phyloP scores from a whole-genome alignment of 2,888 invertebrate species.

The Volucella zonaria region DNA sequence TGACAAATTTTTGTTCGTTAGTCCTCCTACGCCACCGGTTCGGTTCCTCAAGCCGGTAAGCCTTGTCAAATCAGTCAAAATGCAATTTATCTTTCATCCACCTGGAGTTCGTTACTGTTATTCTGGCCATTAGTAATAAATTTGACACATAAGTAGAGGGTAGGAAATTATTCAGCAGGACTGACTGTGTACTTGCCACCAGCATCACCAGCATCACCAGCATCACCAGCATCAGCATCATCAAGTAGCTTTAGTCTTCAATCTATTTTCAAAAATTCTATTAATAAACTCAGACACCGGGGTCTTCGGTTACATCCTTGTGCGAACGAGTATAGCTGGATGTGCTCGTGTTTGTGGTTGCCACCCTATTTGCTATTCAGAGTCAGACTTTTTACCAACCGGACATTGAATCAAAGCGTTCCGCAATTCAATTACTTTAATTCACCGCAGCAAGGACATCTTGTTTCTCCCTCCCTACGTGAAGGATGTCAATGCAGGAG shows the following conservation, averaged over 20 bases:
- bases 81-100: too few relatives aligned
- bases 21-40: too few relatives aligned
- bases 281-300: constrained; percentile 39
- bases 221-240: too few relatives aligned
- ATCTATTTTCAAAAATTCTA: constrained; percentile 43
- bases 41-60: too few relatives aligned
- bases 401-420: constrained; percentile 66
- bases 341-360: not conserved
- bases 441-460: constrained; percentile 50
- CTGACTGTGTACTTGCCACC: too few relatives aligned
- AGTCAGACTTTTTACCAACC: constrained; percentile 49
- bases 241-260: not conserved
- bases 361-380: constrained; percentile 33
- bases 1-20: too few relatives aligned
- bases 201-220: too few relatives aligned
- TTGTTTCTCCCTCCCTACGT: not conserved
- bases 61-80: too few relatives aligned
- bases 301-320: not conserved
- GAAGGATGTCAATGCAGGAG: constrained; percentile 29
- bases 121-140: too few relatives aligned
- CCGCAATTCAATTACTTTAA: constrained; percentile 67
- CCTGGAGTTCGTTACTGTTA: too few relatives aligned
- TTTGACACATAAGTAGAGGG: too few relatives aligned
- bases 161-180: too few relatives aligned
- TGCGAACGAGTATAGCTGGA: not conserved